A percentile compares a stretch with the other conserved stretches of the same genome.
Conservation (phyloP, 2,888 invertebrate species). For the Lacanobia wlatinum region DNA sequence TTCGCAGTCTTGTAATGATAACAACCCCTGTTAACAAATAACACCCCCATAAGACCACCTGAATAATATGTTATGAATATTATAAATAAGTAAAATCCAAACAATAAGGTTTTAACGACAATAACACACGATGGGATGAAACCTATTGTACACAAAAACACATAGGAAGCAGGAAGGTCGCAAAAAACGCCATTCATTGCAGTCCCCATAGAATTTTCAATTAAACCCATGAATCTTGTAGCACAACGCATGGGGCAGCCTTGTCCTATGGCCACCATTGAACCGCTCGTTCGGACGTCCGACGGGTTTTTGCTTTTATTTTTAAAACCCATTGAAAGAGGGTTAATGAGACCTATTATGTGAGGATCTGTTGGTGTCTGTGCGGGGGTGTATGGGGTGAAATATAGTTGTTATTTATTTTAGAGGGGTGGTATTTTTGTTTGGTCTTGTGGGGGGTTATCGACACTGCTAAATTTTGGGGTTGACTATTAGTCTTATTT, state of each 20-base stretch:
- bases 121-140: constrained; percentile 26
- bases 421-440: background rate
- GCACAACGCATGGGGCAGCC: constrained; percentile 56
- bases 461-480: too few relatives aligned
- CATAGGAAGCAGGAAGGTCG: constrained; percentile 42
- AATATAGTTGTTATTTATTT: constrained; percentile 30
- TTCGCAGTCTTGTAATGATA: background rate
- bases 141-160: constrained; percentile 41
- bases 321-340: constrained; percentile 52
- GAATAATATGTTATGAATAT: background rate
- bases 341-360: constrained; percentile 57
- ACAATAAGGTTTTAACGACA: constrained; percentile 5
- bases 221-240: constrained; percentile 68
- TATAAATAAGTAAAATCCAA: background rate
- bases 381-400: constrained; percentile 16
- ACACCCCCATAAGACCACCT: background rate
- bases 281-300: constrained; percentile 39
- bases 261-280: constrained; percentile 50
- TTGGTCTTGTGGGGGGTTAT: constrained; percentile 4
- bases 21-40: background rate
- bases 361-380: constrained; percentile 37
- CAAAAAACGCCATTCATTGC: constrained; percentile 58
- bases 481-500: too few relatives aligned
- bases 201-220: constrained; percentile 65
- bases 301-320: constrained; percentile 43